phyloP scores from a whole-genome alignment of 1,140 invertebrate genomes.

The Musca vetustissima region DNA sequence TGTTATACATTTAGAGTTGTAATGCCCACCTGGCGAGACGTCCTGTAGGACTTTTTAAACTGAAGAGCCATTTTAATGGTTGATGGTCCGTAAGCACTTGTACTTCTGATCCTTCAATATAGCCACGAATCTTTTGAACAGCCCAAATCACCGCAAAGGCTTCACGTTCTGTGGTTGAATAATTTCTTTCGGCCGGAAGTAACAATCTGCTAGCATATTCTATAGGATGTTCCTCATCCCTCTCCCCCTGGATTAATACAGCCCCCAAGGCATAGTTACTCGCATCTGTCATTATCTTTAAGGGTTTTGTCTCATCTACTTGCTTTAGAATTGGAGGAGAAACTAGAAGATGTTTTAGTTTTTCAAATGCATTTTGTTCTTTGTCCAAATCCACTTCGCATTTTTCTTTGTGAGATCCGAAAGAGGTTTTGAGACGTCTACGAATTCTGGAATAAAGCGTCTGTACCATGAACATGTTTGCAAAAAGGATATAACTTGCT shows the following conservation, averaged over 20 bases:
- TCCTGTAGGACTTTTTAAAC: too few species aligned
- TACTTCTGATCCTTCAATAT: conserved; percentile 50
- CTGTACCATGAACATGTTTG: conserved; percentile 16
- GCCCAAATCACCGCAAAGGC: conserved; percentile 58
- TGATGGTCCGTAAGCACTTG: conserved; percentile 58
- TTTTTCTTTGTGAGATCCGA: conserved; percentile 12
- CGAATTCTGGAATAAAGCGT: conserved; percentile 11
- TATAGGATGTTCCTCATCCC: conserved; percentile 31
- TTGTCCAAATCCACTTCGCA: background rate
- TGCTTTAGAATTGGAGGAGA: too few species aligned
- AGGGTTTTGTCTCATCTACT: too few species aligned
- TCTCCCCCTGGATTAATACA: conserved; percentile 33
- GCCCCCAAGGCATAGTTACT: too few species aligned
- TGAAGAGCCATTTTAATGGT: too few species aligned
- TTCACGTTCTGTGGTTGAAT: conserved; percentile 56
- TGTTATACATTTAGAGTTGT: too few species aligned
- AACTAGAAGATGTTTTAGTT: too few species aligned
- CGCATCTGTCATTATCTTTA: too few species aligned
- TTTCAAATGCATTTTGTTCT: too few species aligned
- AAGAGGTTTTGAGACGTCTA: background rate
- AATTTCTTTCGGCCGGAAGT: conserved; percentile 55
- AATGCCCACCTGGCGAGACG: too few species aligned
- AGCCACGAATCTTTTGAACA: conserved; percentile 54
- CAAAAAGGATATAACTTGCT: conserved; percentile 10
- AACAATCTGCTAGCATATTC: conserved; percentile 55